These are phyloP conservation scores for Sus cebifrons DNA, from an alignment of 2,797 vertebrate genomes.

Conservation along the genomic window DNA sequence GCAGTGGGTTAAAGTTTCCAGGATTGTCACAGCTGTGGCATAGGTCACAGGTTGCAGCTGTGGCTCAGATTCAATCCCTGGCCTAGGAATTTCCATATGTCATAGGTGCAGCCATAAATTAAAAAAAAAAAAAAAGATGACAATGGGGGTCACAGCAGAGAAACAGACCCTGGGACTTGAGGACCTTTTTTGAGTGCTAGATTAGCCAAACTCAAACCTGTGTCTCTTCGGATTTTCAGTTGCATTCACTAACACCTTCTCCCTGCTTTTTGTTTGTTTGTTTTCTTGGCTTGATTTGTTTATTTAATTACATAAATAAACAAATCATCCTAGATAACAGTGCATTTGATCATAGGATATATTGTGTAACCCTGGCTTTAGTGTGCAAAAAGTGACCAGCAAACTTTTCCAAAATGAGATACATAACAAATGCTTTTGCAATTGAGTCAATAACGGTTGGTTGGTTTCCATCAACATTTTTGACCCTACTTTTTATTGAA, in stretches of 20 bases:
- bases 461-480: not conserved
- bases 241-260: not conserved
- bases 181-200: no score
- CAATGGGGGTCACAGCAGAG: not conserved
- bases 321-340: not conserved
- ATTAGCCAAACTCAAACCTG: not conserved
- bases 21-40: no score
- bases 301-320: not conserved
- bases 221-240: not conserved
- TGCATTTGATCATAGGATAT: not conserved
- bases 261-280: not conserved
- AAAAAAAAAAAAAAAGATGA: not conserved
- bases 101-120: no score
- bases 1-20: no score
- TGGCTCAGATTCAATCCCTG: no score
- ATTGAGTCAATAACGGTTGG: not conserved
- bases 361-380: not conserved
- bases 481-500: not conserved
- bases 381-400: not conserved
- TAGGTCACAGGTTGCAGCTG: no score
- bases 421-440: not conserved
- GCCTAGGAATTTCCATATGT: no score
- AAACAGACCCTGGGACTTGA: not conserved
- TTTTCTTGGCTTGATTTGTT: not conserved
- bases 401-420: not conserved